A percentile compares a stretch with the other conserved stretches of the same genome.
Evolutionary conservation across 2,113 vertebrate genomes (phyloP).

Genomic region (Amphiprion ocellaris): DNA sequence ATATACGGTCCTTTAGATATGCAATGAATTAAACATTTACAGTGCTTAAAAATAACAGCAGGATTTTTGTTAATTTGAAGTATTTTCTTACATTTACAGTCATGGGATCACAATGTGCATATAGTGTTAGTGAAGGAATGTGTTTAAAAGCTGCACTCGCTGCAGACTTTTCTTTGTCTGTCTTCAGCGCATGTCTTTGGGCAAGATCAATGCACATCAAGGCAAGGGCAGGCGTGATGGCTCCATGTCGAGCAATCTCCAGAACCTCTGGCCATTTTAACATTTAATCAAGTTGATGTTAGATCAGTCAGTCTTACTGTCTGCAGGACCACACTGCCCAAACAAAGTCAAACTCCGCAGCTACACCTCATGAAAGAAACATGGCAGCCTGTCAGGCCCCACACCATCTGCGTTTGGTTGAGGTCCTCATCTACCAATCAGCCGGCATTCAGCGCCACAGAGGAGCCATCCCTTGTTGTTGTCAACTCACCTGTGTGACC

Average conservation of each 20-base stretch:
- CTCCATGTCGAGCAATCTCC: constrained; percentile 35
- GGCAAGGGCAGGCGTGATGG: background rate
- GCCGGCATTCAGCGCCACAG: constrained; percentile 5
- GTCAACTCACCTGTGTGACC: constrained; percentile 40
- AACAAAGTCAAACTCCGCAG: constrained; percentile 57
- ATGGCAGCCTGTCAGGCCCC: constrained; percentile 38
- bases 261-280: constrained; percentile 53
- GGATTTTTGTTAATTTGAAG: background rate
- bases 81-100: background rate
- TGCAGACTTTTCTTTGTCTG: constrained; percentile 7
- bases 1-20: background rate
- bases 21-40: background rate
- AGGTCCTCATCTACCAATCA: constrained; percentile 42
- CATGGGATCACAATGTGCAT: background rate
- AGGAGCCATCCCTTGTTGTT: constrained; percentile 4
- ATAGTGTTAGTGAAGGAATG: background rate
- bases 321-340: constrained; percentile 33
- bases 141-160: background rate
- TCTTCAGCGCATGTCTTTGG: constrained; percentile 13
- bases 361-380: constrained; percentile 57
- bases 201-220: constrained; percentile 25
- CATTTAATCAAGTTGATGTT: constrained; percentile 54
- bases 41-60: background rate
- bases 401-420: background rate
- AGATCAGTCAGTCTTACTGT: constrained; percentile 26